These are phyloP conservation scores for Clanis bilineata DNA, from an alignment of 2,888 invertebrate species.

Conservation along the genomic window DNA sequence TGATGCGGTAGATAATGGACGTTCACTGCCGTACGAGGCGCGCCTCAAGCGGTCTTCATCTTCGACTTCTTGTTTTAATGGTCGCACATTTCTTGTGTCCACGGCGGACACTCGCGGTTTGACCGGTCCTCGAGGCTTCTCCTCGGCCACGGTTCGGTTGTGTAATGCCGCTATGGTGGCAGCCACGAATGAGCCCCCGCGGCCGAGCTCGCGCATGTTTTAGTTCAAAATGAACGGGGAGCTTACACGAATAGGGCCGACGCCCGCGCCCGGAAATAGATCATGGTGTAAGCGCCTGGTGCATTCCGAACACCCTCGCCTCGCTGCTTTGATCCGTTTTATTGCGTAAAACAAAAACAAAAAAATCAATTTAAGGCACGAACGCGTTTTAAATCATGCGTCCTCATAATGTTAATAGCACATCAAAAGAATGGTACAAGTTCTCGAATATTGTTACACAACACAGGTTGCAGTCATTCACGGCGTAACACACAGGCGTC, in stretches of 20 bases:
- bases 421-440: conserved; percentile 17
- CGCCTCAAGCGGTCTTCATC: conserved; percentile 56
- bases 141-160: conserved; percentile 65
- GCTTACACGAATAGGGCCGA: conserved; percentile 70
- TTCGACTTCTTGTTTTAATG: conserved; percentile 48
- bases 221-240: conserved; percentile 73
- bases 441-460: conserved; percentile 2
- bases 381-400: conserved; percentile 17
- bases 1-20: conserved; percentile 74
- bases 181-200: conserved; percentile 83
- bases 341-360: conserved; percentile 43
- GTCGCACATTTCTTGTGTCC: conserved; percentile 53
- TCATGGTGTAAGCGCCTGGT: conserved; percentile 66
- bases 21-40: conserved; percentile 68
- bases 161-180: conserved; percentile 78
- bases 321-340: conserved; percentile 63
- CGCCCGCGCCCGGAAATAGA: conserved; percentile 79
- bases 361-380: conserved; percentile 26
- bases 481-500: conserved; percentile 32
- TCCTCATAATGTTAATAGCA: conserved; percentile 30
- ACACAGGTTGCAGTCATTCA: conserved; percentile 20
- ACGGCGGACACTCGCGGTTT: conserved; percentile 55
- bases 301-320: conserved; percentile 71
- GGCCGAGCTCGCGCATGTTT: conserved; percentile 81
- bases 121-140: conserved; percentile 53